Conservation (phyloP, 2,797 vertebrate species). For the Sebastes miniatus region DNA sequence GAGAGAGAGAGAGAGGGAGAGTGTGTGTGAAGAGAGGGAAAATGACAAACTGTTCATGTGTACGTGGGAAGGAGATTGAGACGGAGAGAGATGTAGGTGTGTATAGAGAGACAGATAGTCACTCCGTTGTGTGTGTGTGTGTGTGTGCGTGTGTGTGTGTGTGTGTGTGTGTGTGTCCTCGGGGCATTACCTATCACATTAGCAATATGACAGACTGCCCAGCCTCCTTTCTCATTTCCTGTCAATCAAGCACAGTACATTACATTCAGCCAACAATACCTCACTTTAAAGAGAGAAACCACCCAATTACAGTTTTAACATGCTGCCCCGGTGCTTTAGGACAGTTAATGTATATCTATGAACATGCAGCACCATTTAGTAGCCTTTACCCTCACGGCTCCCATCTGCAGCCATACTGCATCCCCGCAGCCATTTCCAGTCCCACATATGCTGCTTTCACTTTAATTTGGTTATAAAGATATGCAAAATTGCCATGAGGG, state of each 20-base stretch:
- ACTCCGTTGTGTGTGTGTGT: slow-evolving; percentile 17
- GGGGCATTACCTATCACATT: slow-evolving; percentile 78
- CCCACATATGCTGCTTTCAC: slow-evolving; percentile 12
- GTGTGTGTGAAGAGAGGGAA: slow-evolving; percentile 24
- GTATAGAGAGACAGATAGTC: slow-evolving; percentile 27
- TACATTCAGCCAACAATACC: slow-evolving; percentile 64
- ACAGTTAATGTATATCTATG: slow-evolving; percentile 54
- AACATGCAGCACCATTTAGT: slow-evolving; percentile 51
- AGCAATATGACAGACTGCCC: slow-evolving; percentile 68
- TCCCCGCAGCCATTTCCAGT: slow-evolving; percentile 50
- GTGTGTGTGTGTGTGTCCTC: slow-evolving; percentile 61
- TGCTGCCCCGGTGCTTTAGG: slow-evolving; percentile 48
- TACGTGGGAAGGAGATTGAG: slow-evolving; percentile 18
- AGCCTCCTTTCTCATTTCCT: slow-evolving; percentile 70
- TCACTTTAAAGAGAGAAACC: slow-evolving; percentile 59
- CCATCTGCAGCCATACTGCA: slow-evolving; percentile 28
- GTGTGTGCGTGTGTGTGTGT: slow-evolving; percentile 45
- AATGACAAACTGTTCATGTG: slow-evolving; percentile 27
- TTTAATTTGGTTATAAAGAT: slow-evolving; percentile 49
- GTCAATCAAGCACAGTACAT: slow-evolving; percentile 70
- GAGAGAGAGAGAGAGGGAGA: not conserved
- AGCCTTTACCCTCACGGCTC: slow-evolving; percentile 46
- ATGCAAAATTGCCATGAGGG: slow-evolving; percentile 39
- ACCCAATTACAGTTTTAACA: slow-evolving; percentile 62
- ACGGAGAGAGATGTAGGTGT: slow-evolving; percentile 18